Base-by-base conservation (phyloP, 2,113 vertebrate genomes). In the Meleagris gallopavo region DNA sequence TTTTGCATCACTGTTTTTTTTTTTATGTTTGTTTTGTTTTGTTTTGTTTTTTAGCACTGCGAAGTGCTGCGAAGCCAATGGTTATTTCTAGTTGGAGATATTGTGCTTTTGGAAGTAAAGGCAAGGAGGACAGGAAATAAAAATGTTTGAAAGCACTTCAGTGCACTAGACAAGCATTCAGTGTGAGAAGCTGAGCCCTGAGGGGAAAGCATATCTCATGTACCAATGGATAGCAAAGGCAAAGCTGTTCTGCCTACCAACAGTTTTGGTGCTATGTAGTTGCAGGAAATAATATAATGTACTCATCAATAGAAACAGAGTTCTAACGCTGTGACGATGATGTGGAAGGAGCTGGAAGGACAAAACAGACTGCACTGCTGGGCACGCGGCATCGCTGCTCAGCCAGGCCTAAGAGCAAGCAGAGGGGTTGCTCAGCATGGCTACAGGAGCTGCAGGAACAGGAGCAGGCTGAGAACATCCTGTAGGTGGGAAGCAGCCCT, bases 1-100 rank as follows among this genome's bases (percentile, higher is more conserved):
- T 95, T 94, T 95, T 82, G 67, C 86, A 91, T 86, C 6, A n/a
- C 80, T 71, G 80, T 83, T 22, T 83, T 95, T 94, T 83, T 81
- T 76, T 75, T 70, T 43, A 45, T n/a, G n/a, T n/a, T n/a, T n/a
- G n/a, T n/a, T n/a, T n/a, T n/a, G n/a, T n/a, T n/a, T n/a, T n/a
- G n/a, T n/a, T n/a, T n/a, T n/a, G n/a, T n/a, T n/a, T n/a, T n/a
- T n/a, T n/a, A n/a, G 72, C 5, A 0, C 64, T 93, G 15, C 6
- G 6, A 16, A 43, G 41, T 43, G 50, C 72, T 29, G 43, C 0
- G 6, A 95, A 94, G 52, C 71, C 85, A 81, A 84, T 78, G 34
- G 82, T 85, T 93, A 82, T 84, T 90, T 88, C 77, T 46, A 86
- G 70, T 84, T 15, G 69, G 74, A 90, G 86, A 69, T 82, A 45